Conservation (phyloP, 2,113 vertebrate species). For the Neofelis nebulosa region DNA sequence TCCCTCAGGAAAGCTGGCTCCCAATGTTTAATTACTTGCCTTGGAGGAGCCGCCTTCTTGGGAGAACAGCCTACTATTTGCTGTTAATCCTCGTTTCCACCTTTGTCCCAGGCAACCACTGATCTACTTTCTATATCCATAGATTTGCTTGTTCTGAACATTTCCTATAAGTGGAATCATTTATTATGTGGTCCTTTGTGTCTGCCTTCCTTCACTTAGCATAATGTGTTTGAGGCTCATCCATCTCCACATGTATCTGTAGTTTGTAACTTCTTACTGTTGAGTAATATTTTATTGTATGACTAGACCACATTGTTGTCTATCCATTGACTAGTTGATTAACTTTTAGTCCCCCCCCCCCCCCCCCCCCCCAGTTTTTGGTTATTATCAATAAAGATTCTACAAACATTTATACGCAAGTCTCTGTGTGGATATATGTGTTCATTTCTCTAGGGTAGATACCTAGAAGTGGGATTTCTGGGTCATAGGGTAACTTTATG, state of each 20-base stretch:
- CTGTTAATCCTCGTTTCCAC: not conserved
- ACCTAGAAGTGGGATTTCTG: not conserved
- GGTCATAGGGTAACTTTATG: not conserved
- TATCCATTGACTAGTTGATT: not conserved
- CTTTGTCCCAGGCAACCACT: not conserved
- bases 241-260: not conserved
- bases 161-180: not conserved
- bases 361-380: not conserved
- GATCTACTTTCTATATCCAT: not conserved
- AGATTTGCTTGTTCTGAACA: not conserved
- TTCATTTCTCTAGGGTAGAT: not conserved
- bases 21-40: slow-evolving; percentile 97
- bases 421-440: not conserved
- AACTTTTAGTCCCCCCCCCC: not conserved
- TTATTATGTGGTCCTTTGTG: not conserved
- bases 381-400: not conserved
- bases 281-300: not conserved
- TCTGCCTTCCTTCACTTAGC: not conserved
- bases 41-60: slow-evolving; percentile 89
- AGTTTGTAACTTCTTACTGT: not conserved
- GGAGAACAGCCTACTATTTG: slow-evolving; percentile 83
- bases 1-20: slow-evolving; percentile 97
- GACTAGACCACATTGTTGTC: not conserved
- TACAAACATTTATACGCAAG: not conserved
- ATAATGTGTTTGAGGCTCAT: not conserved